Conservation (phyloP, 2,113 vertebrate genomes). For the Eonycteris spelaea region DNA sequence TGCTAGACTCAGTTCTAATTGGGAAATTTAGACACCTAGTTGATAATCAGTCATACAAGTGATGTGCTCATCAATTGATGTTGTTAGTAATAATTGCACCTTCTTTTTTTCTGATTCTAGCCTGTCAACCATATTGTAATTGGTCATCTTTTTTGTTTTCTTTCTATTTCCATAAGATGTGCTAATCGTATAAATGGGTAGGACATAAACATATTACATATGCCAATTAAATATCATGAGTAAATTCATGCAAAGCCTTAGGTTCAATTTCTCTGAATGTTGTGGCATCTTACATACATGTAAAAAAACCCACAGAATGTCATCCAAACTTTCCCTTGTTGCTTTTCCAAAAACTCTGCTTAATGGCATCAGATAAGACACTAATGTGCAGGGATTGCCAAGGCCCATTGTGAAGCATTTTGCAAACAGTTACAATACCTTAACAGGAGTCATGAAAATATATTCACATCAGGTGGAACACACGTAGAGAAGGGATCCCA, state of each 20-base stretch:
- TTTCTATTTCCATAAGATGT: neutral
- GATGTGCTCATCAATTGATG: neutral
- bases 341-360: neutral
- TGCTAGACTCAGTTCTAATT: neutral
- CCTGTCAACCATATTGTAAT: neutral
- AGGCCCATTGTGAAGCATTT: constrained; percentile 43
- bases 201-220: neutral
- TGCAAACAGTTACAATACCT: constrained; percentile 73
- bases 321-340: neutral
- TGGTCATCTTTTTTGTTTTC: neutral
- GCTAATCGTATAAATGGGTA: neutral
- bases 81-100: neutral
- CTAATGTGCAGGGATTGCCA: constrained; percentile 53
- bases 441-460: constrained; percentile 72
- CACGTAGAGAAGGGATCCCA: constrained; percentile 68
- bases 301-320: neutral
- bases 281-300: neutral
- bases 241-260: neutral
- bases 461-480: constrained; percentile 80
- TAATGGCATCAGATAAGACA: neutral
- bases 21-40: neutral
- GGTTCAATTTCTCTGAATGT: neutral
- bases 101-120: neutral
- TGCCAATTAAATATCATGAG: neutral
- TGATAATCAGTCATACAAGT: neutral